These are phyloP conservation scores for Microchirus variegatus DNA, from an alignment of 2,797 vertebrate species.

Conservation along the genomic window DNA sequence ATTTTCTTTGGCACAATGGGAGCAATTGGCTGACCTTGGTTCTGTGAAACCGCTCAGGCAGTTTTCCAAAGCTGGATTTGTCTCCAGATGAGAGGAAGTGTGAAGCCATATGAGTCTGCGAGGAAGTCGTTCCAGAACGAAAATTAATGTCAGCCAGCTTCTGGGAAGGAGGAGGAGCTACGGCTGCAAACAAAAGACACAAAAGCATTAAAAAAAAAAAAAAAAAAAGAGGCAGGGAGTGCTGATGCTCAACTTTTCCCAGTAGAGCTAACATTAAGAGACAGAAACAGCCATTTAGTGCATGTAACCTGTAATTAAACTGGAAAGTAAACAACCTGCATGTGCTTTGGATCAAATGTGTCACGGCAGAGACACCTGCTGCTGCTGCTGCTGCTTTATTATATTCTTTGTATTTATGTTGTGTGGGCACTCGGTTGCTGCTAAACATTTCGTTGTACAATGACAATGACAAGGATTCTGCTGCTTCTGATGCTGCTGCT, in stretches of 20 bases:
- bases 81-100: conserved; percentile 61
- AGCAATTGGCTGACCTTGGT: conserved; percentile 24
- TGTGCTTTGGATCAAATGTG: conserved; percentile 29
- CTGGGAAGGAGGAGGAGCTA: not conserved
- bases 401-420: no score
- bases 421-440: no score
- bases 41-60: conserved; percentile 40
- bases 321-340: conserved; percentile 36
- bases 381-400: not conserved
- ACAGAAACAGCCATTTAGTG: conserved; percentile 53
- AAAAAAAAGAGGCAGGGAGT: conserved; percentile 7
- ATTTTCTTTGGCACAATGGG: conserved; percentile 10
- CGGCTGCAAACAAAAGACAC: conserved; percentile 18
- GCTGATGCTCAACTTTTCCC: conserved; percentile 25
- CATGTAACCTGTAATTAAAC: conserved; percentile 39
- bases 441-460: no score
- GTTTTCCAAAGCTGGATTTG: conserved; percentile 43
- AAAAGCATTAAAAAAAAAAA: not conserved
- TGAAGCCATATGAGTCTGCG: conserved; percentile 46
- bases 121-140: conserved; percentile 25
- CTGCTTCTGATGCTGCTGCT: not conserved
- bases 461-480: no score
- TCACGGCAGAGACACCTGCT: conserved; percentile 24
- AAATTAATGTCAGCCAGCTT: conserved; percentile 34
- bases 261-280: conserved; percentile 30